These are phyloP conservation scores for Apeltes quadracus DNA, from an alignment of 2,113 vertebrate species.

Conservation along the genomic window DNA sequence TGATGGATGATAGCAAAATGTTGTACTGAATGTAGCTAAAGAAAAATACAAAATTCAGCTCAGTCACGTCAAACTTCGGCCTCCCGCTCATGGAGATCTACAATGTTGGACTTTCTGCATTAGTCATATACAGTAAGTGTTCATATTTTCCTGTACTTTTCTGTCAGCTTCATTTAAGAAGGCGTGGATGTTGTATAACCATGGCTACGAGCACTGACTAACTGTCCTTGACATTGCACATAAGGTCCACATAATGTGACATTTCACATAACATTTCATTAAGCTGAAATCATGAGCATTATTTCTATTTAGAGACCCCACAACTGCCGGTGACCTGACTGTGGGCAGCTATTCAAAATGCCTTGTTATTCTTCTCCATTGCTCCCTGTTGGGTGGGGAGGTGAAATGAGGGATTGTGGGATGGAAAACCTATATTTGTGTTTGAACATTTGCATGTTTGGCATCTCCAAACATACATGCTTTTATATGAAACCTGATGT, in stretches of 20 bases:
- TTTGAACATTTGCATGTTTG: neutral
- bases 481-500: slow-evolving; percentile 4
- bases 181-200: slow-evolving; percentile 6
- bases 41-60: neutral
- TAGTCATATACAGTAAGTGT: neutral
- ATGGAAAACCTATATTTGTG: neutral
- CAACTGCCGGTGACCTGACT: neutral
- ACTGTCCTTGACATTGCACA: neutral
- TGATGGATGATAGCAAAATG: neutral
- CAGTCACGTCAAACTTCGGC: neutral
- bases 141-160: neutral
- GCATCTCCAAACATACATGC: neutral
- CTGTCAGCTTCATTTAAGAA: neutral
- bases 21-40: neutral
- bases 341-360: neutral
- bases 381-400: neutral
- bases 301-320: neutral
- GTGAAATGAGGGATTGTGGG: neutral
- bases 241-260: neutral
- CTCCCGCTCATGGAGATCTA: neutral
- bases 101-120: neutral
- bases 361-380: neutral
- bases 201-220: neutral
- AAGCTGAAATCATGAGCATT: neutral
- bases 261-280: neutral